Base-by-base conservation (phyloP, 2,113 vertebrate species). In the Cynocephalus volans region DNA sequence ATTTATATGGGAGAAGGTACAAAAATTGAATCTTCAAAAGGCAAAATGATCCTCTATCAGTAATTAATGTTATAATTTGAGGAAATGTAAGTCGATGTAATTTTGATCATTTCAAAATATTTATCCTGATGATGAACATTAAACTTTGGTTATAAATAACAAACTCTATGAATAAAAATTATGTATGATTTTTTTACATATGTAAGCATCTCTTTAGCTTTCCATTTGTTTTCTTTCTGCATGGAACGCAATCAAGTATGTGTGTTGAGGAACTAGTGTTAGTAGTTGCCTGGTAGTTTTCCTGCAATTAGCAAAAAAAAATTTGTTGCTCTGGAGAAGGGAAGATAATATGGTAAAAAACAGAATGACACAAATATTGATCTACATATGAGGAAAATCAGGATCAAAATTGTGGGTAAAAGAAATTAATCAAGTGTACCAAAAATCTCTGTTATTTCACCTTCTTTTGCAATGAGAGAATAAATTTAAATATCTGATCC, bases 261-360 rank as follows among this genome's bases (percentile, higher is more conserved):
- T 62, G 4, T 58, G n/a, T 28, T 54, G 45, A 73, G 48, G n/a
- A 82, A n/a, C 54, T 58, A 28, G 2, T 82, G 19, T 81, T 65
- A 76, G 5, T 60, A 82, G 89, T 67, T 82, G 54, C 2, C 54
- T 91, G 48, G 26, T 33, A 75, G 92, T 86, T 92, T 92, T 88
- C 8, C 60, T 52, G 41, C 24, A 81, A 52, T 93, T 76, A 88
- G 41, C 14, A n/a, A 77, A 85, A 36, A 36, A 18, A 65, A 36
- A 73, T 33, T 75, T 75, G 13, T 70, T 80, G 18, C 13, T 91
- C 31, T 88, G 36, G 18, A 86, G 54, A 60, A 85, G 14, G 33
- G 14, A 82, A 81, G 24, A 64, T 21, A 70, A 52, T 58, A 81
- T 28, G 33, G 12, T 6, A 70, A 11, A 81, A 93, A 92, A 69